phyloP scores from a whole-genome alignment of 2,113 vertebrate species.

The Microcebus ravelobensis region DNA sequence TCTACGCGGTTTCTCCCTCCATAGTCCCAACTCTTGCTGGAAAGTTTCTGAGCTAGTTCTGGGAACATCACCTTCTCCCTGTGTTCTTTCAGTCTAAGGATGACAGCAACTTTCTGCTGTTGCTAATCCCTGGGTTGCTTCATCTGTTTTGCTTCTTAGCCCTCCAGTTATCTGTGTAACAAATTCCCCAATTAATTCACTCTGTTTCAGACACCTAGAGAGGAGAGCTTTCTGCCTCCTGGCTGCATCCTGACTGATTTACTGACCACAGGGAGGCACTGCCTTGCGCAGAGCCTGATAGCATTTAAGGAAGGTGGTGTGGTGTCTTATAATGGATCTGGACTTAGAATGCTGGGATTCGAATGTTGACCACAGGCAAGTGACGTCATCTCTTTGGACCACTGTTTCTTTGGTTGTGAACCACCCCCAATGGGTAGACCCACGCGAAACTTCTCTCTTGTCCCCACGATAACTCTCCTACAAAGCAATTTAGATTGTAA shows the following conservation, averaged over 20 bases:
- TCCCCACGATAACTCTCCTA: constrained; percentile 38
- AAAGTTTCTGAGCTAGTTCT: neutral
- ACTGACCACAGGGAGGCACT: neutral
- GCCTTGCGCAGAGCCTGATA: neutral
- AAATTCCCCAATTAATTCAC: neutral
- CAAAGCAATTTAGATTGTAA: constrained; percentile 65
- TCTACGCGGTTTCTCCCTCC: neutral
- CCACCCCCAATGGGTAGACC: neutral
- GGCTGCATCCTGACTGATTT: neutral
- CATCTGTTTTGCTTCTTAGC: constrained; percentile 26
- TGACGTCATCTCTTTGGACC: constrained; percentile 20
- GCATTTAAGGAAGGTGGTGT: neutral
- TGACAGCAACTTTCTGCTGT: neutral
- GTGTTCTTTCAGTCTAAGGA: neutral
- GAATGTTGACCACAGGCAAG: neutral
- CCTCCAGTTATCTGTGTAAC: neutral
- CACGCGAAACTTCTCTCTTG: neutral
- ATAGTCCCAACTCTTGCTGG: neutral
- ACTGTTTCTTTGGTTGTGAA: constrained; percentile 39
- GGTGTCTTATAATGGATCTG: neutral
- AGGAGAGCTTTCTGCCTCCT: neutral
- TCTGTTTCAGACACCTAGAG: neutral
- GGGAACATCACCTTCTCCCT: neutral
- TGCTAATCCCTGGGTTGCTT: neutral
- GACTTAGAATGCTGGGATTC: neutral